Conservation (phyloP, 1,140 invertebrate genomes). For the Eurosta solidaginis region DNA sequence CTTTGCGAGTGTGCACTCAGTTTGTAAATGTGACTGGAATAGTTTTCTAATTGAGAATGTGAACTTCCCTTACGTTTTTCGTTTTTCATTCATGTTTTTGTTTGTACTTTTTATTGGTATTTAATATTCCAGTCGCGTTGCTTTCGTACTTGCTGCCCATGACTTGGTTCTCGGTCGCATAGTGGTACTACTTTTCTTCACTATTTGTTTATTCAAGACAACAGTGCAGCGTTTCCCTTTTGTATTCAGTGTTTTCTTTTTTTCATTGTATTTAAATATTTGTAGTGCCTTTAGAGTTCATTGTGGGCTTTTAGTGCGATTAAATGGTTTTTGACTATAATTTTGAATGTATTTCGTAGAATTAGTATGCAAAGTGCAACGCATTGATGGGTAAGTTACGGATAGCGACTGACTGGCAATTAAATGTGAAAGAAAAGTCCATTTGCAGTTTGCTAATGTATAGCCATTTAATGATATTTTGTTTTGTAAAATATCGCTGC, state of each 20-base stretch:
- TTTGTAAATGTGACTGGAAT: too few species aligned
- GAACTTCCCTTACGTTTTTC: neutral
- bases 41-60: constrained; percentile 6
- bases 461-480: too few species aligned
- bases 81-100: neutral
- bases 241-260: neutral
- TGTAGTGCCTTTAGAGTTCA: neutral
- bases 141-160: constrained; percentile 6
- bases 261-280: neutral
- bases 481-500: too few species aligned
- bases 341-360: neutral
- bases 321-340: neutral
- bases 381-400: neutral
- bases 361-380: neutral
- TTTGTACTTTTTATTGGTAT: neutral
- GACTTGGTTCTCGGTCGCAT: constrained; percentile 21
- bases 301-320: neutral
- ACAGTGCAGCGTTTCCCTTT: neutral
- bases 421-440: neutral
- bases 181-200: neutral
- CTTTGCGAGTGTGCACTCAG: too few species aligned
- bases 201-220: constrained; percentile 1
- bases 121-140: constrained; percentile 12
- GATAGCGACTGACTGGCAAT: neutral
- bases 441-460: neutral